Evolutionary conservation across 1,140 invertebrate genomes (phyloP), one percentile per base, ranked within the genome.

Genomic region (Drosophila punjabiensis): DNA sequence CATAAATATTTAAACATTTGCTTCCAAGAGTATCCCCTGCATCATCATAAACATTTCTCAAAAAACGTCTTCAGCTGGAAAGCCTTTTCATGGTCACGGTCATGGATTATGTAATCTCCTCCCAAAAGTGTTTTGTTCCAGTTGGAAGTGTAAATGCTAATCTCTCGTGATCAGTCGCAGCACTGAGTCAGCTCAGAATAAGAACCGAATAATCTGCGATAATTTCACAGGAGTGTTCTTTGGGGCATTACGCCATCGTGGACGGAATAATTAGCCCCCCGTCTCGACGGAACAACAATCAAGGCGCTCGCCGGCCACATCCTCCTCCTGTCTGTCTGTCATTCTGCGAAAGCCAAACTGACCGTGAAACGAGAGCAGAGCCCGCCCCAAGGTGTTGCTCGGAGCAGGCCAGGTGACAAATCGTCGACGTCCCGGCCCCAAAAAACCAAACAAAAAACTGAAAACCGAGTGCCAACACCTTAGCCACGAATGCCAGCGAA

Each of bases 401-500:
- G 76, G 68, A 82, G 79, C 87, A 90, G 87, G 63, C 85, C 60
- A 82, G 90, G 86, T 90, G 86, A 90, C 86, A 90, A 90, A 90
- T 81, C 67, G 82, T 81, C 77, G 77, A 48, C 60, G 81, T 56
- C 62, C 66, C 66, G 58, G 24, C 66, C 70, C 55, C 2, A 24
- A 56, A 67, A 10, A 13, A 20, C 24, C 24, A 24, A 24, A 24
- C 24, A 18, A n/a, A 32, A 56, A 71, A 35, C 59, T 33, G 47
- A 50, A 50, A 39, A 33, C 37, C 39, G n/a, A 66, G 70, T 74
- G 78, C 78, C 86, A 81, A 74, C 86, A 84, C 81, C 81, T 74
- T 76, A 64, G 45, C 67, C 56, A 73, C 70, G 47, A 82, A 73
- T 65, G 67, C 67, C 80, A 75, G 55, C 63, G 79, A 52, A 43